Percentiles rank a stretch among this genome's conserved stretches.
Evolutionary conservation across 2,113 vertebrate genomes (phyloP).

Genomic region (Dasyornis broadbenti): DNA sequence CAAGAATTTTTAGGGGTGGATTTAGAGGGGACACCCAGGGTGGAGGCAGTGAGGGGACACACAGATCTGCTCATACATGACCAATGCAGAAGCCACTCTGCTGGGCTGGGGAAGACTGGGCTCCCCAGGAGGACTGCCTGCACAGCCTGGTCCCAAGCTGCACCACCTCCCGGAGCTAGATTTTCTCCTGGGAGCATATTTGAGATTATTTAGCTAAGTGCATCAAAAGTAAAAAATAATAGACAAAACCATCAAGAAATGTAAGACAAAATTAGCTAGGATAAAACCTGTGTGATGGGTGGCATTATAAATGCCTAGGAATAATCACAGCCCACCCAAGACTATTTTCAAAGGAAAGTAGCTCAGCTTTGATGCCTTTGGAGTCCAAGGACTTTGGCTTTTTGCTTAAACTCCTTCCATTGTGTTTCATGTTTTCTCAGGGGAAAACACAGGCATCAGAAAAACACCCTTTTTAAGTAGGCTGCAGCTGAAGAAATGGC

Average conservation of each 20-base stretch:
- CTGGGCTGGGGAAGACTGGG: neutral
- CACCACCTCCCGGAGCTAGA: neutral
- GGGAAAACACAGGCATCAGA: conserved; percentile 9
- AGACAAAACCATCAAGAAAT: neutral
- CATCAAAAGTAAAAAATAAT: conserved; percentile 10
- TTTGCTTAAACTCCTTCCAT: conserved; percentile 10
- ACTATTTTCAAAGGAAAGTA: conserved; percentile 45
- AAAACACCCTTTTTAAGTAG: conserved; percentile 20
- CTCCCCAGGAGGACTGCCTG: neutral
- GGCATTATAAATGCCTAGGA: neutral
- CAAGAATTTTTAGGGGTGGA: neutral
- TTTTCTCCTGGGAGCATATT: neutral
- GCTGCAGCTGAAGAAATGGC: conserved; percentile 5
- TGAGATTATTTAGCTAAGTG: neutral
- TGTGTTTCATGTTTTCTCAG: conserved; percentile 44
- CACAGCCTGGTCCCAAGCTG: neutral
- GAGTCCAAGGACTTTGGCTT: conserved; percentile 1
- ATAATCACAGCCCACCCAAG: conserved; percentile 22
- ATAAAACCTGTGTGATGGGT: conserved; percentile 3
- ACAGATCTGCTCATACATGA: neutral
- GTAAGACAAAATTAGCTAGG: conserved; percentile 22
- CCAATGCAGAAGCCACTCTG: neutral
- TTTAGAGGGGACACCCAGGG: neutral
- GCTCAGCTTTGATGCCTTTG: conserved; percentile 47
- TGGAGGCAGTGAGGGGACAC: neutral